A percentile compares a stretch with the other conserved stretches of the same genome.
Evolutionary conservation across 2,888 invertebrate genomes (phyloP).

Genomic region (Drosophila maculinotata): DNA sequence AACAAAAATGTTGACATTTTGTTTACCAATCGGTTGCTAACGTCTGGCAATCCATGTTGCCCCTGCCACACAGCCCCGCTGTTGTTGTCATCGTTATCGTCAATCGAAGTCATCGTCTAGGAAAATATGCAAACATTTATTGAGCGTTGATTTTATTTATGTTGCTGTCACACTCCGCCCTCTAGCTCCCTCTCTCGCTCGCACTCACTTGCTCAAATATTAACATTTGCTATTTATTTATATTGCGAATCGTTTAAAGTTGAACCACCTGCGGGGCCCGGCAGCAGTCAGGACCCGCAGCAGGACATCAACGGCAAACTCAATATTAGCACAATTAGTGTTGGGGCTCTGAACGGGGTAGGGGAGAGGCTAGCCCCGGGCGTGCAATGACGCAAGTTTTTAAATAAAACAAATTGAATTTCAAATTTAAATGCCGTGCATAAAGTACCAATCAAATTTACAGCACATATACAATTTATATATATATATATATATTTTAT

Average conservation of each 20-base stretch:
- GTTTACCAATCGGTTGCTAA: constrained; percentile 56
- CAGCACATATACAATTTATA: neutral
- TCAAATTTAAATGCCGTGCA: constrained; percentile 28
- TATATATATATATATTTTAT: neutral
- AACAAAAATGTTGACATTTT: constrained; percentile 57
- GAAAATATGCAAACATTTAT: constrained; percentile 80
- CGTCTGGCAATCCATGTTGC: constrained; percentile 37
- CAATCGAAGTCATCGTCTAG: constrained; percentile 72
- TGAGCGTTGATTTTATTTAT: constrained; percentile 80
- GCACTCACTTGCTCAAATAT: constrained; percentile 54
- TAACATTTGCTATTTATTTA: constrained; percentile 76
- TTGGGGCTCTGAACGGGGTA: constrained; percentile 1
- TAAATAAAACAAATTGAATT: constrained; percentile 65
- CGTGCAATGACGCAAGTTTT: constrained; percentile 32
- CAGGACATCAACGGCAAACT: constrained; percentile 46
- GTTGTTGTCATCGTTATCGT: constrained; percentile 62
- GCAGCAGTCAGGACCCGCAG: constrained; percentile 25
- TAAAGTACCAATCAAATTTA: neutral
- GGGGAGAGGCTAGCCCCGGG: neutral
- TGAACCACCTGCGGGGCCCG: constrained; percentile 68
- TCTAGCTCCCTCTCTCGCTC: neutral
- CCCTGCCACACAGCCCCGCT: constrained; percentile 17
- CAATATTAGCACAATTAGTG: constrained; percentile 79
- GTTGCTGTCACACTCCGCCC: constrained; percentile 46
- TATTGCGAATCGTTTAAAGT: constrained; percentile 77